phyloP scores from a whole-genome alignment of 2,888 invertebrate species.

The Eristalis intricaria region DNA sequence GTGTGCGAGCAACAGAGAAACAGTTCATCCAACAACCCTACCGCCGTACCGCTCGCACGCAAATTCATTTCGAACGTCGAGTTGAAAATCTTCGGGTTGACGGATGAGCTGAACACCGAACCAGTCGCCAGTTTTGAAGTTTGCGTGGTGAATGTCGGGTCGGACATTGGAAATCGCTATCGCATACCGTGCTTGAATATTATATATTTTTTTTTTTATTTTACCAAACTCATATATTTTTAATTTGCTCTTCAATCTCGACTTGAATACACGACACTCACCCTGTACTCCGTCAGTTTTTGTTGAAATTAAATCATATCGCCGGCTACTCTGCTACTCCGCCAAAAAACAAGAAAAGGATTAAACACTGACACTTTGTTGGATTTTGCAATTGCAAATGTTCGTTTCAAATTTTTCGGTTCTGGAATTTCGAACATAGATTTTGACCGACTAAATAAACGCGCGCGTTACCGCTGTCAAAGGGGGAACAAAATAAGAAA shows the following conservation, averaged over 20 bases:
- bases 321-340: slow-evolving; percentile 20
- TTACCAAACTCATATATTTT: background rate
- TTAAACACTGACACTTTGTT: slow-evolving; percentile 43
- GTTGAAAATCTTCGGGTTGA: slow-evolving; percentile 62
- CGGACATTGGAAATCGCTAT: slow-evolving; percentile 63
- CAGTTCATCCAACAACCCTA: background rate
- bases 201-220: slow-evolving; percentile 38
- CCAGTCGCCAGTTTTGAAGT: slow-evolving; percentile 77
- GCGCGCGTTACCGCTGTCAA: slow-evolving; percentile 54
- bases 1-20: slow-evolving; percentile 15
- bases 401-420: background rate
- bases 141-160: slow-evolving; percentile 79
- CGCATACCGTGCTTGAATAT: slow-evolving; percentile 51
- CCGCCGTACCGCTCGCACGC: slow-evolving; percentile 18
- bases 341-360: slow-evolving; percentile 12
- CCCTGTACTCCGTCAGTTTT: background rate
- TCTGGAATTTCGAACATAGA: background rate
- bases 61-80: slow-evolving; percentile 59
- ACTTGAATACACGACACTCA: background rate
- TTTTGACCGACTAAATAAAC: background rate
- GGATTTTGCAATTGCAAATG: slow-evolving; percentile 1
- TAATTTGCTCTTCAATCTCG: background rate
- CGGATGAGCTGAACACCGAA: slow-evolving; percentile 60
- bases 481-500: slow-evolving; percentile 5
- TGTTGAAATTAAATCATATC: background rate